Percentiles rank a stretch among this genome's conserved stretches.
Evolutionary conservation across 2,113 vertebrate genomes (phyloP).

Genomic region (Lethenteron camtschaticum): DNA sequence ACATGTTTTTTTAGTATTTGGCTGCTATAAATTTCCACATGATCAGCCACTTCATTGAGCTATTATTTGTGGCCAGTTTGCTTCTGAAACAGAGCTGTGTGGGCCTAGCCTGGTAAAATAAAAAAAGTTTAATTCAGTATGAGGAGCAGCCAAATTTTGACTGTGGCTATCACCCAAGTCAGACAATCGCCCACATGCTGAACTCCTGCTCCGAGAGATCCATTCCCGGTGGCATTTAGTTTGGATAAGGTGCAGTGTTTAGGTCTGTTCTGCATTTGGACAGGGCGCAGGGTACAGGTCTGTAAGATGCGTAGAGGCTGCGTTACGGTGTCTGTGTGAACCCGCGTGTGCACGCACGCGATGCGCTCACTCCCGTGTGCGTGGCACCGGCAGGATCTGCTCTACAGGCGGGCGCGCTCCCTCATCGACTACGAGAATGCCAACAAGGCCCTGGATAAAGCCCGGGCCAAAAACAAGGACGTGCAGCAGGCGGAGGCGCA

Average conservation of each 20-base stretch:
- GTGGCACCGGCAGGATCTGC: conserved; percentile 11
- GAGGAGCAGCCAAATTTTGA: no score
- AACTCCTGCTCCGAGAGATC: neutral
- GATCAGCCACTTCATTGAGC: no score
- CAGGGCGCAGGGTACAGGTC: neutral
- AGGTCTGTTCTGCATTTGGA: neutral
- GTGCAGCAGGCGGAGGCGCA: conserved; percentile 3
- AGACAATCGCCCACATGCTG: no score
- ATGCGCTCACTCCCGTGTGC: neutral
- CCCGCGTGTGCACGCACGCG: neutral
- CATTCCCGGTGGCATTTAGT: neutral
- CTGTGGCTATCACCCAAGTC: no score
- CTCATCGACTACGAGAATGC: conserved; percentile 13
- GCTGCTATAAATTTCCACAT: no score
- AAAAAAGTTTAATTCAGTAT: no score
- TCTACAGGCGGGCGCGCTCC: conserved; percentile 7
- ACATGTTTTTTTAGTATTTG: no score
- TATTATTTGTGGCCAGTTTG: no score
- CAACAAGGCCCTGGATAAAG: conserved; percentile 13
- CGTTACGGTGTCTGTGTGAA: neutral
- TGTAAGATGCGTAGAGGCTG: neutral
- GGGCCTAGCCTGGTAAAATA: no score
- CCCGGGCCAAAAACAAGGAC: conserved; percentile 9
- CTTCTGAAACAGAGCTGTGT: no score
- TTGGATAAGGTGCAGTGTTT: neutral